A percentile compares a stretch with the other conserved stretches of the same genome.
Evolutionary conservation across 2,888 invertebrate species (phyloP).

Genomic region (Philhelius pedissequus): DNA sequence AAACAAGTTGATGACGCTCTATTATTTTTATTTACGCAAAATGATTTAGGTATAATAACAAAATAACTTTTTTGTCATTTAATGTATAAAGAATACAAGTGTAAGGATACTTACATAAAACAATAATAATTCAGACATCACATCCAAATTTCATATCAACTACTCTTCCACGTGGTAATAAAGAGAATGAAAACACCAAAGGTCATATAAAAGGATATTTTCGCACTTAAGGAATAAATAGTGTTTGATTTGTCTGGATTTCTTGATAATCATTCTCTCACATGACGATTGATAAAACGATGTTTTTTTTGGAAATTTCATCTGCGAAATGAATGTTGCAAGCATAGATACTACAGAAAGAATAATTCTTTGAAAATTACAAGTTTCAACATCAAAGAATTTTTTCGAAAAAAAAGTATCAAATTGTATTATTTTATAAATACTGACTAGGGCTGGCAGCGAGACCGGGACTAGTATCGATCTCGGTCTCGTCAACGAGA

Average conservation of each 20-base stretch:
- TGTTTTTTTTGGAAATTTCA: not conserved
- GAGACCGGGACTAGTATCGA: no score
- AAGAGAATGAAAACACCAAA: not conserved
- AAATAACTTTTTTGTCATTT: no score
- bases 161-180: not conserved
- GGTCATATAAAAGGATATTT: not conserved
- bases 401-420: not conserved
- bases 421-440: no score
- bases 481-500: no score
- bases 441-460: no score
- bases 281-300: not conserved
- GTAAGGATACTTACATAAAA: no score
- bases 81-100: no score
- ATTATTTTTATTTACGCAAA: no score
- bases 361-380: not conserved
- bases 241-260: not conserved
- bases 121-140: not conserved
- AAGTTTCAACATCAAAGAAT: not conserved
- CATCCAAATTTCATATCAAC: not conserved
- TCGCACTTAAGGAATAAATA: not conserved
- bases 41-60: no score
- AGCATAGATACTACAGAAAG: not conserved
- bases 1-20: no score
- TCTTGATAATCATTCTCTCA: not conserved
- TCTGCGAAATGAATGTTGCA: not conserved